phyloP scores from a whole-genome alignment of 2,113 vertebrate species.

The Fulica atra region DNA sequence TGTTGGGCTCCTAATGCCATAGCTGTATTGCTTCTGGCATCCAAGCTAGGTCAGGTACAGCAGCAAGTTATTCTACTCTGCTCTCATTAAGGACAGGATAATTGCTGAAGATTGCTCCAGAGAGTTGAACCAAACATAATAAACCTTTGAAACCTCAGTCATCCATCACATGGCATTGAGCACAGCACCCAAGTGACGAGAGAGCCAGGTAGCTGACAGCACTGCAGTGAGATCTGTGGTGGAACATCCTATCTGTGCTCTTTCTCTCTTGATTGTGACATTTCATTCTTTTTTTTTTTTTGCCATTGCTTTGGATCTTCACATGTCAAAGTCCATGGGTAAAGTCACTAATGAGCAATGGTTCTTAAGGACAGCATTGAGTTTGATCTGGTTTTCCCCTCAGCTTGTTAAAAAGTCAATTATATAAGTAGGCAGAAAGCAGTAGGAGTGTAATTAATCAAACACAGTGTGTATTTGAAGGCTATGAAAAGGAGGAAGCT shows the following conservation, averaged over 20 bases:
- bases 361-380: not conserved
- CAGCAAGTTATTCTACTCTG: not conserved
- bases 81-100: not conserved
- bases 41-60: not conserved
- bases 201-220: not conserved
- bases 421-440: slow-evolving; percentile 1
- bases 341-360: not conserved
- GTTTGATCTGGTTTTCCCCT: not conserved
- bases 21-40: not conserved
- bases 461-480: not conserved
- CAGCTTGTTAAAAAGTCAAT: not conserved
- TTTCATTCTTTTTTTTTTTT: not conserved
- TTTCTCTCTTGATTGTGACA: not conserved
- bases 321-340: not conserved
- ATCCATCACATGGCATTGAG: not conserved
- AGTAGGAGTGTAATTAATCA: not conserved
- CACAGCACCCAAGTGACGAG: not conserved
- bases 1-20: not conserved
- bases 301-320: not conserved
- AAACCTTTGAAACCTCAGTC: not conserved
- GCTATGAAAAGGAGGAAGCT: not conserved
- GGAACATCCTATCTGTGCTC: not conserved
- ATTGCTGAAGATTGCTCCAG: not conserved
- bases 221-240: not conserved
- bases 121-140: not conserved